Evolutionary conservation across 1,140 invertebrate genomes (phyloP).

Genomic region (Aphelenchoides besseyi): DNA sequence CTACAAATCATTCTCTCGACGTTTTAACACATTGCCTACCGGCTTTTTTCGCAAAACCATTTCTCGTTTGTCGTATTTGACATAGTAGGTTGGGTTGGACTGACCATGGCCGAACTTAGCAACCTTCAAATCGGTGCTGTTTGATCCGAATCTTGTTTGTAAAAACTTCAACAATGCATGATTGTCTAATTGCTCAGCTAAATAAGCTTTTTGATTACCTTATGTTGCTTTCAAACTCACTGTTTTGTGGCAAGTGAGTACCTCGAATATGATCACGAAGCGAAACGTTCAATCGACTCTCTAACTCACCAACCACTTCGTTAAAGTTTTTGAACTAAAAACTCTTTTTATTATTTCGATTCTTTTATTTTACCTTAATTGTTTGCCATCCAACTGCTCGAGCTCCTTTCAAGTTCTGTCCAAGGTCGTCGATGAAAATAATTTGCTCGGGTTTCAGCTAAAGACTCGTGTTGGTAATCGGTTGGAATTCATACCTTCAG

Average conservation of each 20-base stretch:
- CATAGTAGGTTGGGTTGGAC: constrained; percentile 66
- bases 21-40: constrained; percentile 51
- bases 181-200: constrained; percentile 15
- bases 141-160: constrained; percentile 44
- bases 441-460: constrained; percentile 60
- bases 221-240: constrained; percentile 4
- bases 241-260: constrained; percentile 29
- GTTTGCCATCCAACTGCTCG: constrained; percentile 63
- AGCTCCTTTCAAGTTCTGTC: constrained; percentile 64
- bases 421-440: constrained; percentile 65
- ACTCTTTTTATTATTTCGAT: constrained; percentile 3
- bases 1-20: constrained; percentile 47
- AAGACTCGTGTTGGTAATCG: constrained; percentile 10
- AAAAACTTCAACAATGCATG: constrained; percentile 15
- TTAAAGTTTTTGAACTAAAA: constrained; percentile 48
- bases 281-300: constrained; percentile 55
- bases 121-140: constrained; percentile 42
- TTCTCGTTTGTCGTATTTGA: constrained; percentile 62
- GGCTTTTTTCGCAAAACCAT: constrained; percentile 66
- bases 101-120: constrained; percentile 64
- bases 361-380: constrained; percentile 62
- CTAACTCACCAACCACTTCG: constrained; percentile 61
- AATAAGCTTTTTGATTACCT: constrained; percentile 1
- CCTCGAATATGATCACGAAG: constrained; percentile 33
- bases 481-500: constrained; percentile 34